Conservation (phyloP, 2,888 invertebrate species). For the Anodontia alba region DNA sequence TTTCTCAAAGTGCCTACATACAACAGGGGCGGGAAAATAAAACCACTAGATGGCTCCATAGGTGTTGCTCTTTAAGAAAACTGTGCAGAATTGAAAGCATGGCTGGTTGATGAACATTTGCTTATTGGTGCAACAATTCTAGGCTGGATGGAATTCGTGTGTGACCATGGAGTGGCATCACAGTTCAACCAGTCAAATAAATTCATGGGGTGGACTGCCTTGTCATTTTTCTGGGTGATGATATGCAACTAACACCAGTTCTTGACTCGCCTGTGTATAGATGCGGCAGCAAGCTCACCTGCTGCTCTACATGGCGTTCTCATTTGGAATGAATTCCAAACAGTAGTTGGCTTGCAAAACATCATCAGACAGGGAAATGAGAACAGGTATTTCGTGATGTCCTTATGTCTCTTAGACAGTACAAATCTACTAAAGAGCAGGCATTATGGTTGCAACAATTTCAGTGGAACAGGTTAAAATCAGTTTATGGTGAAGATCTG, state of each 20-base stretch:
- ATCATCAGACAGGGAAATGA: constrained; percentile 33
- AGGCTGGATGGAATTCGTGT: constrained; percentile 51
- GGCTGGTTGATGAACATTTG: constrained; percentile 63
- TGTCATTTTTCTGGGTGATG: constrained; percentile 58
- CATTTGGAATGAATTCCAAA: background rate
- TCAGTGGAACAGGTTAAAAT: constrained; percentile 35
- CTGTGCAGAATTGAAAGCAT: constrained; percentile 40
- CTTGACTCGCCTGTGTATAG: constrained; percentile 45
- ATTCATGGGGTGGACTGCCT: constrained; percentile 55
- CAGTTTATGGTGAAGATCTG: constrained; percentile 19
- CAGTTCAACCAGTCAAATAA: background rate
- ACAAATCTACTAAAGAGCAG: constrained; percentile 27
- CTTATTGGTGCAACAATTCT: constrained; percentile 28
- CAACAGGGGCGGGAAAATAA: constrained; percentile 43
- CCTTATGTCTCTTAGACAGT: constrained; percentile 10
- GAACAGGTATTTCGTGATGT: constrained; percentile 13
- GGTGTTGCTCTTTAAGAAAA: constrained; percentile 51
- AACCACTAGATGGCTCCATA: constrained; percentile 46
- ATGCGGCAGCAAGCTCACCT: constrained; percentile 22
- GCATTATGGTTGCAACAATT: constrained; percentile 47
- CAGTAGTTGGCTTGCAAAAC: constrained; percentile 26
- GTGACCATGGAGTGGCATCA: constrained; percentile 25
- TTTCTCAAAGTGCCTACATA: constrained; percentile 61
- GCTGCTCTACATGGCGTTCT: constrained; percentile 44
- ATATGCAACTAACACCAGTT: constrained; percentile 55